These are phyloP conservation scores for Hydropotes inermis DNA, from an alignment of 2,113 vertebrate species.

Conservation along the genomic window DNA sequence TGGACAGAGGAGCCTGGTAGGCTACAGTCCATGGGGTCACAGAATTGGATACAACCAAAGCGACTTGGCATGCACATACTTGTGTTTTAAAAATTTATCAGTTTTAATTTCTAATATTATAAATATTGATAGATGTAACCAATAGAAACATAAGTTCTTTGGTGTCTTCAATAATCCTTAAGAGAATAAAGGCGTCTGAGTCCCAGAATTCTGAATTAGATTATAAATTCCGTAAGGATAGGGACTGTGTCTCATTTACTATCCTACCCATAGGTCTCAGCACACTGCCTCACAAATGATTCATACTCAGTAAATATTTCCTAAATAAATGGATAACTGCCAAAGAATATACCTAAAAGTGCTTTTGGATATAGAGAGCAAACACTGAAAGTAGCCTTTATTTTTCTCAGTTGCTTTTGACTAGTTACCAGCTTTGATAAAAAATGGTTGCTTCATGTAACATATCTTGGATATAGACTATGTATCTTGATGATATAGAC, in stretches of 20 bases:
- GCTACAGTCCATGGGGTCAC: not conserved
- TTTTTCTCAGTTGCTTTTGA: not conserved
- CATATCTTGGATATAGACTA: not conserved
- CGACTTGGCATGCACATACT: not conserved
- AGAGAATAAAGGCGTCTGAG: not conserved
- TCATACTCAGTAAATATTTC: not conserved
- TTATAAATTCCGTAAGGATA: not conserved
- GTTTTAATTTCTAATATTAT: not conserved
- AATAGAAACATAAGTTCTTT: not conserved
- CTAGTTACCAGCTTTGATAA: not conserved
- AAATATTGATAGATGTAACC: not conserved
- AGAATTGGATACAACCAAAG: not conserved
- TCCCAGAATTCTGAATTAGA: not conserved
- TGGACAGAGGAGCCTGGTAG: not conserved
- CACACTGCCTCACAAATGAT: not conserved
- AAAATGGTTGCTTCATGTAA: not conserved
- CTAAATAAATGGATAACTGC: not conserved
- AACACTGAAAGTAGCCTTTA: not conserved
- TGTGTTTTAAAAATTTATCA: not conserved
- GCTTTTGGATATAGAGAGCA: not conserved
- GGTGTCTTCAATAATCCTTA: not conserved
- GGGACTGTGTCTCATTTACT: not conserved
- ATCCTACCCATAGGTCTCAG: not conserved
- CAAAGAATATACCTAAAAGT: not conserved
- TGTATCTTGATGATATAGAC: not conserved